phyloP scores from a whole-genome alignment of 2,797 vertebrate genomes.

The Argyrosomus regius region DNA sequence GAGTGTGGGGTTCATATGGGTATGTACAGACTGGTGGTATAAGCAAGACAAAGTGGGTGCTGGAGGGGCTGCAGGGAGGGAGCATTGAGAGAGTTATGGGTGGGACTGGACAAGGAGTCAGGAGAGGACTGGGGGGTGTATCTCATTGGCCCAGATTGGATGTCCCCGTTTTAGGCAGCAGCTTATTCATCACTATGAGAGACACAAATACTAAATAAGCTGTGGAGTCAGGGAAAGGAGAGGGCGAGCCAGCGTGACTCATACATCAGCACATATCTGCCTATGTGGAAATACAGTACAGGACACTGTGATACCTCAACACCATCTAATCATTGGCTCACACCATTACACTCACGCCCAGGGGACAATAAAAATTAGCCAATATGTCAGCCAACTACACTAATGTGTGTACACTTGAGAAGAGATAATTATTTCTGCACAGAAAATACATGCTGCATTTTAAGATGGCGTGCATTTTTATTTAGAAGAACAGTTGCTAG shows the following conservation, averaged over 20 bases:
- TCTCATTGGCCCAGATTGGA: conserved; percentile 58
- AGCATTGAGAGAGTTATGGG: not conserved
- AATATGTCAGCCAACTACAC: not conserved
- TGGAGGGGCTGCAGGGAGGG: not conserved
- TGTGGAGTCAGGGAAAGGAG: conserved; percentile 81
- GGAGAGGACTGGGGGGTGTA: not conserved
- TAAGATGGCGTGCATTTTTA: not conserved
- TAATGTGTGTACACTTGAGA: not conserved
- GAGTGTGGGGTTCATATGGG: not conserved
- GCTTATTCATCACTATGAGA: conserved; percentile 82
- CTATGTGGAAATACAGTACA: conserved; percentile 1
- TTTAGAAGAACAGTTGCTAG: too few species aligned
- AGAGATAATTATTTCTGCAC: not conserved
- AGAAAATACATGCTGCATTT: not conserved
- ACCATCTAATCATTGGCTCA: not conserved
- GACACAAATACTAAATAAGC: conserved; percentile 82
- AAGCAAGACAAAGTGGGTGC: not conserved
- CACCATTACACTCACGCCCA: not conserved
- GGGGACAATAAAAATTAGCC: not conserved
- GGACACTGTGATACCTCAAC: not conserved
- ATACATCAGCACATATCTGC: conserved; percentile 71
- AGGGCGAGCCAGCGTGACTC: conserved; percentile 54
- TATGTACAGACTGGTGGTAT: not conserved
- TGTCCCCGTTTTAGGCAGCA: conserved; percentile 78
- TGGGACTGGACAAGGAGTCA: not conserved